Evolutionary conservation across 1,140 invertebrate species (phyloP).

Genomic region (Manduca sexta): DNA sequence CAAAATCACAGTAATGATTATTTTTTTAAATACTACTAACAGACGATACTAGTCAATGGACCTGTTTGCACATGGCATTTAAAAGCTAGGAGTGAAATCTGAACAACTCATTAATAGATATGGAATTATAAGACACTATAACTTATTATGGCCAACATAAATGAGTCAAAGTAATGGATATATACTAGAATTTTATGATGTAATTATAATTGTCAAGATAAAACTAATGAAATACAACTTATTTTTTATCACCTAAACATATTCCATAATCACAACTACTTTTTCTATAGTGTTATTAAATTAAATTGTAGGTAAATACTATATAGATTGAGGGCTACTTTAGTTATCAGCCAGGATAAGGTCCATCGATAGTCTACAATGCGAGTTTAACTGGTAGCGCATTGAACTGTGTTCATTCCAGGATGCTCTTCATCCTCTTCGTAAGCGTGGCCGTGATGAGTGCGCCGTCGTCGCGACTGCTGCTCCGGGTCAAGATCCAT

Average conservation of each 20-base stretch:
- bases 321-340: background rate
- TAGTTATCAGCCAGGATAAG: constrained; percentile 1
- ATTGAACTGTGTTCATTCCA: constrained; percentile 85
- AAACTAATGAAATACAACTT: too few relatives aligned
- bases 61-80: too few relatives aligned
- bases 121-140: too few relatives aligned
- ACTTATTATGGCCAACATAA: too few relatives aligned
- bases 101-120: too few relatives aligned
- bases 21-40: constrained; percentile 9
- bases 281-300: too few relatives aligned
- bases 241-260: too few relatives aligned
- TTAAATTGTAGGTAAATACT: too few relatives aligned
- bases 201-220: too few relatives aligned
- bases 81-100: too few relatives aligned
- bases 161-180: too few relatives aligned
- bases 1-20: constrained; percentile 32
- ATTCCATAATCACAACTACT: background rate
- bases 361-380: constrained; percentile 11
- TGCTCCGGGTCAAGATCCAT: constrained; percentile 83
- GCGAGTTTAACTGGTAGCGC: constrained; percentile 85
- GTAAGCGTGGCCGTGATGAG: constrained; percentile 74
- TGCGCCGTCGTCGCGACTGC: constrained; percentile 76
- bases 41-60: constrained; percentile 13
- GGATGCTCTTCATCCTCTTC: constrained; percentile 85
- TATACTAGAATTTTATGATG: too few relatives aligned